phyloP scores from a whole-genome alignment of 2,113 vertebrate genomes.

The Ursus arctos region DNA sequence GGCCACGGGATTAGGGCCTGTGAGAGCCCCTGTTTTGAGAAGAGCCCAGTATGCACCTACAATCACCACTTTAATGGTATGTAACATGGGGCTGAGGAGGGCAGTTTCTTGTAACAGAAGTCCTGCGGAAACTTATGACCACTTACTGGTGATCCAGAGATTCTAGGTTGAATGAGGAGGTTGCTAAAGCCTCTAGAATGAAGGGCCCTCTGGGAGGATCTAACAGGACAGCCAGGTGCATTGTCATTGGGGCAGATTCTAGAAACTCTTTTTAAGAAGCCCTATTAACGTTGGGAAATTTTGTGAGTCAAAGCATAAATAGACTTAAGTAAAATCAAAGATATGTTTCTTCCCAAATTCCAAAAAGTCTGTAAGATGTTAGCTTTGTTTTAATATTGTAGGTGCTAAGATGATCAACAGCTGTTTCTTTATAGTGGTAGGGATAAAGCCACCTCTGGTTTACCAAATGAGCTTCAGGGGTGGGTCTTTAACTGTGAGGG shows the following conservation, averaged over 20 bases:
- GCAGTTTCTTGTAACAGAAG: background rate
- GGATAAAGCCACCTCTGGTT: background rate
- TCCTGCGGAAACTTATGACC: background rate
- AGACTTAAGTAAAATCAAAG: background rate
- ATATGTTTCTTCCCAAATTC: background rate
- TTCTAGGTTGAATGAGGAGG: background rate
- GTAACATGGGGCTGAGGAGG: background rate
- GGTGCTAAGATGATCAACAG: background rate
- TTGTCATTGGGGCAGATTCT: background rate
- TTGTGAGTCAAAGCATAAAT: background rate
- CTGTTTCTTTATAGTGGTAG: background rate
- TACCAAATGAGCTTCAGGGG: background rate
- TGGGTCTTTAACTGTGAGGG: background rate
- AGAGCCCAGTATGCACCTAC: background rate
- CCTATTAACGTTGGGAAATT: background rate
- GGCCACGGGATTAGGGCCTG: background rate
- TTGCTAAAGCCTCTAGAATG: background rate
- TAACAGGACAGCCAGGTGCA: too few relatives aligned
- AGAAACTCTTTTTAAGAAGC: background rate
- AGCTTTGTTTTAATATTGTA: background rate
- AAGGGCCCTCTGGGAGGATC: background rate
- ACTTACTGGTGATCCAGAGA: background rate
- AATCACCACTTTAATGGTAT: too few relatives aligned
- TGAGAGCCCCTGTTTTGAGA: background rate
- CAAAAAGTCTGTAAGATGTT: background rate